Conservation (phyloP, 2,888 invertebrate genomes). For the Loripinus fragilis region DNA sequence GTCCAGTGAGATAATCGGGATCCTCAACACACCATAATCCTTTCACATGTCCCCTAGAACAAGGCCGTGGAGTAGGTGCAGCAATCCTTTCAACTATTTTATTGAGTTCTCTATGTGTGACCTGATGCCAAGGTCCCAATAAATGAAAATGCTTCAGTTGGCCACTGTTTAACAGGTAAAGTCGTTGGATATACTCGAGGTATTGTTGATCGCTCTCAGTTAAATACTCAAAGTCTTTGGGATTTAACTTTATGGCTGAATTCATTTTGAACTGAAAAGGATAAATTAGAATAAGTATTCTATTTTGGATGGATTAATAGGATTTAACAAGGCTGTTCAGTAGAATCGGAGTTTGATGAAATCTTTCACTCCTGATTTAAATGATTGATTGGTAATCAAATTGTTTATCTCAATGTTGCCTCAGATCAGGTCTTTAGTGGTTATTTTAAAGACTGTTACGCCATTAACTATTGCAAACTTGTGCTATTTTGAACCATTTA, state of each 20-base stretch:
- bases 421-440: too few relatives aligned
- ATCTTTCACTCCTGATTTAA: too few relatives aligned
- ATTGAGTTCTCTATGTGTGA: conserved; percentile 57
- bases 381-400: too few relatives aligned
- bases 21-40: conserved; percentile 66
- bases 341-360: background rate
- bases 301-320: background rate
- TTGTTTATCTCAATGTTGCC: too few relatives aligned
- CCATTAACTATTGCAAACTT: too few relatives aligned
- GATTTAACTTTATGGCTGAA: conserved; percentile 56
- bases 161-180: conserved; percentile 60
- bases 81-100: conserved; percentile 61
- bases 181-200: conserved; percentile 45
- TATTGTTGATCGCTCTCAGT: conserved; percentile 59
- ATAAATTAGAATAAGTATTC: background rate
- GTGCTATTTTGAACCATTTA: background rate
- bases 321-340: background rate
- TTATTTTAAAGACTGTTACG: too few relatives aligned
- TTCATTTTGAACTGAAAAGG: conserved; percentile 46
- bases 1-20: conserved; percentile 57
- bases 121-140: conserved; percentile 69
- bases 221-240: conserved; percentile 61
- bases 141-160: conserved; percentile 66
- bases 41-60: conserved; percentile 62
- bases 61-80: conserved; percentile 58